Evolutionary conservation across 2,888 invertebrate species (phyloP).

Genomic region (Hypercompe scribonia): DNA sequence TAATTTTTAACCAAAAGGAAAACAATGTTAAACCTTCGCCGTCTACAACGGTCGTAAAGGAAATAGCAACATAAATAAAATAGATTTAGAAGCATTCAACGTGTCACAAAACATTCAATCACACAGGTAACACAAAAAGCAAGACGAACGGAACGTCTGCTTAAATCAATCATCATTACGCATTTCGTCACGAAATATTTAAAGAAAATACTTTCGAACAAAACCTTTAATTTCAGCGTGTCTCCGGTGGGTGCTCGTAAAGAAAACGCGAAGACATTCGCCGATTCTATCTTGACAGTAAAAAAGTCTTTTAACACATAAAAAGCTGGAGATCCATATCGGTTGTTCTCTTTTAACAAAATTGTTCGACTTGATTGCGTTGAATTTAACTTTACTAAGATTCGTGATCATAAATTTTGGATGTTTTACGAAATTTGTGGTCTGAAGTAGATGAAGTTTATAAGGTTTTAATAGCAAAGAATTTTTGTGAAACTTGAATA

Average conservation of each 20-base stretch:
- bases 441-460: conserved; percentile 37
- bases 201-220: conserved; percentile 44
- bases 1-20: neutral
- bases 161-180: conserved; percentile 56
- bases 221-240: conserved; percentile 54
- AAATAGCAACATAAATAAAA: neutral
- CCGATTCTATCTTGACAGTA: conserved; percentile 59
- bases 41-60: neutral
- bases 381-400: conserved; percentile 46
- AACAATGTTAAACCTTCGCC: neutral
- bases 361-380: conserved; percentile 53
- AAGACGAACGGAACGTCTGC: conserved; percentile 28
- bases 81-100: neutral
- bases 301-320: conserved; percentile 55
- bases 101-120: conserved; percentile 35
- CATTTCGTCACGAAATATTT: conserved; percentile 48
- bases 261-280: conserved; percentile 57
- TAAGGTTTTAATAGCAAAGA: conserved; percentile 39
- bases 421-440: conserved; percentile 46
- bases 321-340: conserved; percentile 56
- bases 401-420: conserved; percentile 34
- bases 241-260: conserved; percentile 53
- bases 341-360: conserved; percentile 53
- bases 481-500: conserved; percentile 30
- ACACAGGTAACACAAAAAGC: conserved; percentile 32